Conservation (phyloP, 2,113 vertebrate species). For the Electrona antarctica region DNA sequence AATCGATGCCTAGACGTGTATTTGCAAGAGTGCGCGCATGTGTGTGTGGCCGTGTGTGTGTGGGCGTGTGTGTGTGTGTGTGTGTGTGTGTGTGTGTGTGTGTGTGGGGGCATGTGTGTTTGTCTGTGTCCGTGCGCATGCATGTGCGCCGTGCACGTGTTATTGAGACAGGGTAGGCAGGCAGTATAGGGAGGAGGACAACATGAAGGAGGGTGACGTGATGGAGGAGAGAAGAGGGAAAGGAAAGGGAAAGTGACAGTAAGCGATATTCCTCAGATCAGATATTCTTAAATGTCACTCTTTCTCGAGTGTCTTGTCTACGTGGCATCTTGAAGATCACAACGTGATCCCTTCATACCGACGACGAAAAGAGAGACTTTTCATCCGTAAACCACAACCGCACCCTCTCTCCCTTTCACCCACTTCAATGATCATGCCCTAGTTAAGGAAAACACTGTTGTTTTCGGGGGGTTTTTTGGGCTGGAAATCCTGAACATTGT, state of each 20-base stretch:
- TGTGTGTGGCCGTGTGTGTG: neutral
- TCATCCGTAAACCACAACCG: constrained; percentile 16
- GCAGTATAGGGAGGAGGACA: constrained; percentile 35
- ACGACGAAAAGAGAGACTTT: constrained; percentile 38
- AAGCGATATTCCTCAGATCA: constrained; percentile 70
- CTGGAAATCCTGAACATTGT: constrained; percentile 16
- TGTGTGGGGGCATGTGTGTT: constrained; percentile 10
- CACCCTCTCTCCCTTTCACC: constrained; percentile 3
- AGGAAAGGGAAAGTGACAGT: constrained; percentile 39
- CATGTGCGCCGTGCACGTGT: constrained; percentile 15
- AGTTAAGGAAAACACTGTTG: constrained; percentile 37
- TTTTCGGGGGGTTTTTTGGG: neutral
- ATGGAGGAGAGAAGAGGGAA: constrained; percentile 25
- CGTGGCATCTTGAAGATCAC: constrained; percentile 53
- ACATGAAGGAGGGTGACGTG: constrained; percentile 16
- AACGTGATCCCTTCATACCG: constrained; percentile 26
- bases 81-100: constrained; percentile 4
- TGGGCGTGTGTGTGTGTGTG: neutral
- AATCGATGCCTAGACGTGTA: constrained; percentile 66
- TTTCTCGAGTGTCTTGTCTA: constrained; percentile 62
- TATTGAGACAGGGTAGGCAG: constrained; percentile 36
- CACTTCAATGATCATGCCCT: constrained; percentile 31
- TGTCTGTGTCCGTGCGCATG: constrained; percentile 19
- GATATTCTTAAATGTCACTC: constrained; percentile 78
- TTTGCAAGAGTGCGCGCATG: constrained; percentile 6